Conservation (phyloP, 2,888 invertebrate species). For the Xanthostigma xanthostigma region DNA sequence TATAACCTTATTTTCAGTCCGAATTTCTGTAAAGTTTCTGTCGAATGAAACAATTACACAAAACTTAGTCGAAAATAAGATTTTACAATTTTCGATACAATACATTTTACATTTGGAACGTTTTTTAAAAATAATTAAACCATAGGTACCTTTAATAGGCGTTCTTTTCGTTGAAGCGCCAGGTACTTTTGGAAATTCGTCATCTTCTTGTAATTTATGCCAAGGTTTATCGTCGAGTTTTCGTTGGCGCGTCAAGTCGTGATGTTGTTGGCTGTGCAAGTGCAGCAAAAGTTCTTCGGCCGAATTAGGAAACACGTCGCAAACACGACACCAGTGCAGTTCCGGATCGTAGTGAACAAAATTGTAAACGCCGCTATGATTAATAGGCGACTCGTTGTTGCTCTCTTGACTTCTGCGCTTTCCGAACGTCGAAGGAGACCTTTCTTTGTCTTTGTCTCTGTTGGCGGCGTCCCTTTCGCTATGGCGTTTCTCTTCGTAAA, state of each 20-base stretch:
- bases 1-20: no score
- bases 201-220: conserved; percentile 46
- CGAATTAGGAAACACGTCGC: conserved; percentile 74
- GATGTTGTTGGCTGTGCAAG: conserved; percentile 64
- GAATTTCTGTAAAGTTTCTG: no score
- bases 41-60: no score
- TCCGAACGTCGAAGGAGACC: conserved; percentile 19
- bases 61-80: no score
- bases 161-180: conserved; percentile 61
- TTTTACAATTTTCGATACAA: no score
- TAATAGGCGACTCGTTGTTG: conserved; percentile 7
- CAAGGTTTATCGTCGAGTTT: conserved; percentile 58
- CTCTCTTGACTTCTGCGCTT: conserved; percentile 20
- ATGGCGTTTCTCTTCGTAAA: conserved; percentile 24
- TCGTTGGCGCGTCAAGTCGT: conserved; percentile 40
- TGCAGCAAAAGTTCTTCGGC: conserved; percentile 76
- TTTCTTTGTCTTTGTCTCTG: conserved; percentile 11
- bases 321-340: conserved; percentile 79
- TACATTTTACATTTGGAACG: no score
- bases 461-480: conserved; percentile 18
- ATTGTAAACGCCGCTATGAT: conserved; percentile 36
- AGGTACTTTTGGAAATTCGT: conserved; percentile 52
- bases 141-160: conserved; percentile 56
- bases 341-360: conserved; percentile 79
- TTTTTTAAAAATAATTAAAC: not conserved